Conservation (phyloP, 2,888 invertebrate genomes). For the Lypha dubia region DNA sequence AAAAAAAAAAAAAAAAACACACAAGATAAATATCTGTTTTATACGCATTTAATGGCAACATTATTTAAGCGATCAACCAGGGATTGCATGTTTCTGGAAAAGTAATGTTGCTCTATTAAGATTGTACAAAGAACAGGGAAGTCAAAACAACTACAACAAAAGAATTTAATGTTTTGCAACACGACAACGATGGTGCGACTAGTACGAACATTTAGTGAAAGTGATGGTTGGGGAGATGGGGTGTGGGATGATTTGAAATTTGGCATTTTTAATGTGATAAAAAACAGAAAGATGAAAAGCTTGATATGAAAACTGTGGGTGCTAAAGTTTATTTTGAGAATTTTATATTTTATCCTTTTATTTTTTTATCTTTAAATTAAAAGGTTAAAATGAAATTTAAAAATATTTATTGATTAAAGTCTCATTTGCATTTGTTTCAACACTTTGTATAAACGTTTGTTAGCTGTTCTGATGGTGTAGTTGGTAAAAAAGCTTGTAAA, state of each 20-base stretch:
- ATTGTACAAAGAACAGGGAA: slow-evolving; percentile 57
- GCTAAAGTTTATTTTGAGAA: not conserved
- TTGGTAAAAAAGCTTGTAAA: too few relatives aligned
- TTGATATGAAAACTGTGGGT: not conserved
- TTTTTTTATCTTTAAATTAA: not conserved
- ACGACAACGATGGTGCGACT: slow-evolving; percentile 15
- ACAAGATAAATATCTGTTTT: slow-evolving; percentile 68
- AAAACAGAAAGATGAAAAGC: not conserved
- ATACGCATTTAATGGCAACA: slow-evolving; percentile 62
- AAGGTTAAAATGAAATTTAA: not conserved
- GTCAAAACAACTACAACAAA: slow-evolving; percentile 45
- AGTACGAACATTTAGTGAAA: slow-evolving; percentile 7
- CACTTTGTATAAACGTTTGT: too few relatives aligned
- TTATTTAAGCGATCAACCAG: slow-evolving; percentile 67
- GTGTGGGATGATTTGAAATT: too few relatives aligned
- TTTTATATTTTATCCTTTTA: too few relatives aligned
- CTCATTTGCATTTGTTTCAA: too few relatives aligned
- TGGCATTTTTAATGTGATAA: not conserved
- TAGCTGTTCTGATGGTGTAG: too few relatives aligned
- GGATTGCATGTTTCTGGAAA: slow-evolving; percentile 62
- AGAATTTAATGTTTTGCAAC: slow-evolving; percentile 50
- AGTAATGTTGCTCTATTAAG: slow-evolving; percentile 66
- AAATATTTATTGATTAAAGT: too few relatives aligned
- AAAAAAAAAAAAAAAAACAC: too few relatives aligned
- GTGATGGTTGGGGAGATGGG: not conserved